Conservation (phyloP, 2,113 vertebrate genomes). For the Canis aureus region DNA sequence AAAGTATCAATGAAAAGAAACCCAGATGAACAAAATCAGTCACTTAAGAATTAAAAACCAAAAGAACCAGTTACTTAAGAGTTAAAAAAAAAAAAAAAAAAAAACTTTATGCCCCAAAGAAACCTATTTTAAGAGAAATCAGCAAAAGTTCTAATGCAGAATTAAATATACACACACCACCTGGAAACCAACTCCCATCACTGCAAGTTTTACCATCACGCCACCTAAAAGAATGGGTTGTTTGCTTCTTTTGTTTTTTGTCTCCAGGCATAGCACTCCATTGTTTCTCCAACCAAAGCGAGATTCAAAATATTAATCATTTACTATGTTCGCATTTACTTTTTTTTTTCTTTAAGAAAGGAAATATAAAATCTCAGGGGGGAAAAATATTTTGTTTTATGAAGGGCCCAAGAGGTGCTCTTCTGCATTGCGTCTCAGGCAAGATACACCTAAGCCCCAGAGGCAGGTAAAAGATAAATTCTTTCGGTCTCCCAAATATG, state of each 20-base stretch:
- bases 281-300: background rate
- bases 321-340: background rate
- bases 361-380: constrained; percentile 5
- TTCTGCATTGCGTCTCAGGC: background rate
- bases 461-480: background rate
- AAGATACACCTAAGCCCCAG: background rate
- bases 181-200: background rate
- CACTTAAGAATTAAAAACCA: background rate
- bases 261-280: background rate
- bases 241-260: background rate
- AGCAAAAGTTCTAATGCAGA: background rate
- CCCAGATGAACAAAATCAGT: background rate
- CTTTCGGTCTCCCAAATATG: background rate
- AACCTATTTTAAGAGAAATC: background rate
- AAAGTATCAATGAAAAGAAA: constrained; percentile 6
- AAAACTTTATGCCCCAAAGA: background rate
- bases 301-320: constrained; percentile 26
- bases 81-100: background rate
- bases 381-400: background rate
- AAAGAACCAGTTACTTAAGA: background rate
- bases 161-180: background rate
- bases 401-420: background rate
- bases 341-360: background rate
- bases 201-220: background rate
- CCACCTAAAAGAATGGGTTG: background rate